Conservation (phyloP, 2,797 vertebrate genomes). For the Brachyrhaphis roseni region DNA sequence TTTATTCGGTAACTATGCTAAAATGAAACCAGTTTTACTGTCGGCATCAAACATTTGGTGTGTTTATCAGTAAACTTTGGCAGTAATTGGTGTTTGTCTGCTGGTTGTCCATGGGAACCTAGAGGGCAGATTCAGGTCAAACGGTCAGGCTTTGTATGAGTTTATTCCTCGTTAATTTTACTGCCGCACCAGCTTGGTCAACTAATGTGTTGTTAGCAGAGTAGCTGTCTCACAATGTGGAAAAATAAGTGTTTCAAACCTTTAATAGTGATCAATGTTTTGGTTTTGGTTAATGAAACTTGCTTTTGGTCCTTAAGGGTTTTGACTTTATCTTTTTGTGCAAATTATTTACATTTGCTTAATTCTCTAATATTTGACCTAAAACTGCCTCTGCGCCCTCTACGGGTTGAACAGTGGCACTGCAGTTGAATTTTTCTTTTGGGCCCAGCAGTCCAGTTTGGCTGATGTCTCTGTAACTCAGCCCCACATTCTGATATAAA, state of each 20-base stretch:
- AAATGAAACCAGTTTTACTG: slow-evolving; percentile 59
- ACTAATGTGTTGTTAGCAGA: slow-evolving; percentile 4
- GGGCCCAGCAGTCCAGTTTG: too few relatives aligned
- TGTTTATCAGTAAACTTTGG: slow-evolving; percentile 5
- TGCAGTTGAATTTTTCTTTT: not conserved
- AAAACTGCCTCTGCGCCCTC: not conserved
- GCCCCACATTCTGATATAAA: not conserved
- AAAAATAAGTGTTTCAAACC: not conserved
- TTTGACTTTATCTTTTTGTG: not conserved
- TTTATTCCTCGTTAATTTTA: slow-evolving; percentile 59
- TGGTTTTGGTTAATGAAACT: not conserved
- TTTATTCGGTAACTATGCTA: not conserved
- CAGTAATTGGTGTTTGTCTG: slow-evolving; percentile 40
- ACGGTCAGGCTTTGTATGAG: slow-evolving; percentile 42
- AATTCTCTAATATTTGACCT: not conserved
- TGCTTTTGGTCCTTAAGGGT: not conserved
- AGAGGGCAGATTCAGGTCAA: slow-evolving; percentile 63
- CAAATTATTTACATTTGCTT: not conserved
- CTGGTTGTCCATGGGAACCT: slow-evolving; percentile 41
- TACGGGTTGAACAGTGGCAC: not conserved
- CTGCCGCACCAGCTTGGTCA: slow-evolving; percentile 35
- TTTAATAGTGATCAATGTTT: not conserved
- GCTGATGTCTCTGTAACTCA: too few relatives aligned
- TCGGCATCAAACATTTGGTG: not conserved
- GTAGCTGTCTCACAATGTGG: not conserved